phyloP scores from a whole-genome alignment of 1,140 invertebrate genomes.

The Octopus bimaculoides region DNA sequence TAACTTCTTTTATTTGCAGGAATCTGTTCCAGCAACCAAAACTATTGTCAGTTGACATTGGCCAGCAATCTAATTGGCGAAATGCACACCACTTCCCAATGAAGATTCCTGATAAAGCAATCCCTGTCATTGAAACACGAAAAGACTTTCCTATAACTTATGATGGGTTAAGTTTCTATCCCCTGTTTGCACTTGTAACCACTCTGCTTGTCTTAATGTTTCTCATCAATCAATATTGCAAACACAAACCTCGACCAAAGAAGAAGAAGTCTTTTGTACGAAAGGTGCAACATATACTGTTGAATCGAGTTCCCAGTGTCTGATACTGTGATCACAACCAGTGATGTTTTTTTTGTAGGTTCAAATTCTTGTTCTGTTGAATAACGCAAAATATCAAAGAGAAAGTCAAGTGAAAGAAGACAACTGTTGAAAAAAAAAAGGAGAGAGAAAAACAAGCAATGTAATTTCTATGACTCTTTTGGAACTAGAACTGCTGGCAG shows the following conservation, averaged over 20 bases:
- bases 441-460: too few species aligned
- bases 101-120: not conserved
- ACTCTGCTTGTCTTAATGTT: not conserved
- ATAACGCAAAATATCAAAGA: too few species aligned
- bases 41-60: not conserved
- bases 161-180: not conserved
- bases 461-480: too few species aligned
- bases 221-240: not conserved
- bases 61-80: not conserved
- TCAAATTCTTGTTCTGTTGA: too few species aligned
- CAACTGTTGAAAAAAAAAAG: too few species aligned
- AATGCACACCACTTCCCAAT: not conserved
- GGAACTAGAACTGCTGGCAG: too few species aligned
- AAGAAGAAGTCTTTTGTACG: not conserved
- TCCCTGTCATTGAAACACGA: not conserved
- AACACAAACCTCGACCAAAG: not conserved
- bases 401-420: too few species aligned
- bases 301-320: not conserved
- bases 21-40: not conserved
- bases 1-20: not conserved
- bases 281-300: not conserved
- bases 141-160: not conserved
- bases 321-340: not conserved
- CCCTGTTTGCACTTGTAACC: not conserved
- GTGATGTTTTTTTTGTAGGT: too few species aligned